Evolutionary conservation across 2,888 invertebrate species (phyloP).

Genomic region (Drosophila limbata): DNA sequence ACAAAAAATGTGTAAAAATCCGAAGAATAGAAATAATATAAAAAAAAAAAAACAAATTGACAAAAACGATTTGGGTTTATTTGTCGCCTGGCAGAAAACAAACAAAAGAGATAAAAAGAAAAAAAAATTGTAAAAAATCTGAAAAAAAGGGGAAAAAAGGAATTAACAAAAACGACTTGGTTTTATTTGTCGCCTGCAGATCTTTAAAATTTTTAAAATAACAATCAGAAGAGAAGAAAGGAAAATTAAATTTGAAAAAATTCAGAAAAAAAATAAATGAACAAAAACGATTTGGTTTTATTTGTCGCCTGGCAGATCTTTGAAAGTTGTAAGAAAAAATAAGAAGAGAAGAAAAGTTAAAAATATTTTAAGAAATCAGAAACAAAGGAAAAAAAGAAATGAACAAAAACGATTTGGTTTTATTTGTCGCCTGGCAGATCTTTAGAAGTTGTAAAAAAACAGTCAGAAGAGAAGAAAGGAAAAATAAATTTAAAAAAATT

Average conservation of each 20-base stretch:
- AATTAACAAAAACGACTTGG: constrained; percentile 8
- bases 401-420: constrained; percentile 17
- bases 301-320: constrained; percentile 68
- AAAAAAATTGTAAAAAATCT: no score
- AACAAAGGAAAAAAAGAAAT: not conserved
- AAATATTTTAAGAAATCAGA: no score
- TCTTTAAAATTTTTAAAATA: no score
- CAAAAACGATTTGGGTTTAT: not conserved
- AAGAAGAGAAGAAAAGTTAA: no score
- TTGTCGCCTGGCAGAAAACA: constrained; percentile 64
- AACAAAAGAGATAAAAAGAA: not conserved
- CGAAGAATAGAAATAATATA: no score
- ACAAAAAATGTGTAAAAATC: not conserved
- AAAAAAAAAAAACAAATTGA: not conserved
- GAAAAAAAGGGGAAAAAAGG: no score
- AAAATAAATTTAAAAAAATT: no score
- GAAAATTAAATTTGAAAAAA: no score
- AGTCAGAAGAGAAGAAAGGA: no score
- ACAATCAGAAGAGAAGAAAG: no score
- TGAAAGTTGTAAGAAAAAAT: constrained; percentile 33
- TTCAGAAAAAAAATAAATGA: not conserved
- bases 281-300: constrained; percentile 20
- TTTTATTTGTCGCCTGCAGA: constrained; percentile 45
- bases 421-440: constrained; percentile 66
- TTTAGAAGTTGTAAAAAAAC: constrained; percentile 45